Evolutionary conservation across 2,888 invertebrate genomes (phyloP), one percentile per base, ranked within the genome.

Genomic region (Peribatodes rhomboidaria): DNA sequence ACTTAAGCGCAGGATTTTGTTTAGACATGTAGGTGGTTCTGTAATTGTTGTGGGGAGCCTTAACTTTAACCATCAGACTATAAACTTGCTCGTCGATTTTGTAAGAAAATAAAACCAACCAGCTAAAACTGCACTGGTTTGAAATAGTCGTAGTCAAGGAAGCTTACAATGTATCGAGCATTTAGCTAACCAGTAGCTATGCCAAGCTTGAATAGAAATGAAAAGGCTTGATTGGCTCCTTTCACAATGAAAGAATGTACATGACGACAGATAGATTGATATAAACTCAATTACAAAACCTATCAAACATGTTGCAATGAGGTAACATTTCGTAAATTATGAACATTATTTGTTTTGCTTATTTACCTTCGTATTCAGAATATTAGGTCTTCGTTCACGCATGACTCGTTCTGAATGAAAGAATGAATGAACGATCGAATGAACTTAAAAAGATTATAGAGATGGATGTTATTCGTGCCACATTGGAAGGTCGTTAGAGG

Each of bases 391-490:
- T 68, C 63, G 60, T 68, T 69, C 60, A 68, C 71, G 73, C 71
- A 66, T 67, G 73, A 71, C 47, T 64, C 53, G 57, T 42, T 66
- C 53, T 47, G 50, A 69, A 73, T 71, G 67, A 60, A 52, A 58
- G 71, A 71, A 70, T 72, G 72, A 69, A 71, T 68, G 71, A 63
- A 67, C 60, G 67, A 61, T 44, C n/a, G 67, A 71, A 66, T 71
- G 73, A 73, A 68, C 71, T 64, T 68, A 58, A 71, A 74, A 65
- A 68, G 67, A 70, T 73, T 72, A 72, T 67, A 57, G 62, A 71
- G 71, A 71, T 70, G 60, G 74, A 74, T 72, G 69, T 60, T 67
- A 67, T 61, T 55, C 62, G 63, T 61, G 70, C 67, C 59, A 67
- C 68, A 65, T 67, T 58, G 63, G 67, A 69, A 72, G 74, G 71